phyloP scores from a whole-genome alignment of 2,113 vertebrate genomes.

The Myodes glareolus region DNA sequence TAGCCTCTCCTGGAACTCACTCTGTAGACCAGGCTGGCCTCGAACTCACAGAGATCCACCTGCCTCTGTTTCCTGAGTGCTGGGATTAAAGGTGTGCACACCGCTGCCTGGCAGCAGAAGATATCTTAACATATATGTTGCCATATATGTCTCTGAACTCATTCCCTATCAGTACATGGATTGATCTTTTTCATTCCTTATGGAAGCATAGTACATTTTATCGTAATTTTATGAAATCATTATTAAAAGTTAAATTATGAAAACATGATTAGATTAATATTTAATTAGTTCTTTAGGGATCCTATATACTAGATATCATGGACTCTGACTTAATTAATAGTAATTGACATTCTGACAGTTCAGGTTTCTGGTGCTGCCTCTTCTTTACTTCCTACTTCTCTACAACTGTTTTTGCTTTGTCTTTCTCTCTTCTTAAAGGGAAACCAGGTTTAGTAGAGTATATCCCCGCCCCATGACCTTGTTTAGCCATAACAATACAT shows the following conservation, averaged over 20 bases:
- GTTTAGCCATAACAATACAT: not conserved
- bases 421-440: not conserved
- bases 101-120: not conserved
- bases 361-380: not conserved
- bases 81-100: no score
- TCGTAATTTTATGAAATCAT: not conserved
- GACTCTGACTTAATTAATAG: not conserved
- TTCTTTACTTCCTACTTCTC: not conserved
- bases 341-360: not conserved
- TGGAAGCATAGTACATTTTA: not conserved
- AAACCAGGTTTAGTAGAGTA: not conserved
- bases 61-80: no score
- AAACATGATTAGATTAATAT: slow-evolving; percentile 6
- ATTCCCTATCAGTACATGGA: not conserved
- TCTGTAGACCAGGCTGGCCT: no score
- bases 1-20: no score
- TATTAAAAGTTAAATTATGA: slow-evolving; percentile 16
- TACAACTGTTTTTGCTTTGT: not conserved
- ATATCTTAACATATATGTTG: not conserved
- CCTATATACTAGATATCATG: not conserved
- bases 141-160: not conserved
- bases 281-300: not conserved
- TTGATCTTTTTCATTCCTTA: not conserved
- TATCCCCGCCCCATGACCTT: not conserved
- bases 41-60: no score